Base-by-base conservation (phyloP, 2,797 vertebrate genomes). In the Mastacembelus armatus region DNA sequence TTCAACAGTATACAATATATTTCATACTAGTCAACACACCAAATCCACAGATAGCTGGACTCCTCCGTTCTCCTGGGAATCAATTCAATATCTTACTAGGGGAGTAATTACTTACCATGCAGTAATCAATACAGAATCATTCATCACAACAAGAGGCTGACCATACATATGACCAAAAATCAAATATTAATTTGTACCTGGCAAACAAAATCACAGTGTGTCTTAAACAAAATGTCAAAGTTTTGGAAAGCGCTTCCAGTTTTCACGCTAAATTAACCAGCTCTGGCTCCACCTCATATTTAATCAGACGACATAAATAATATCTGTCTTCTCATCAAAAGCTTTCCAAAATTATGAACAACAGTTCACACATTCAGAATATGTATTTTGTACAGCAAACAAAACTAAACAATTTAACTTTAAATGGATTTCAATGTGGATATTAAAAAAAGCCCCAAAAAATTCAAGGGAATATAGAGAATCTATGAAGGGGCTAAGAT, bases 61-160 rank as follows among this genome's bases (percentile, higher is more conserved):
- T 66, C 16, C 24, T 19, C 14, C 24, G 4, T 39, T 39, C 27
- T 47, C 30, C 30, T 4, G 29, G 45, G 64, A 76, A 77, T 77
- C 43, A 51, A 40, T 66, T 52, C 12, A 81, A 33, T 66, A 79
- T 32, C 76, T 80, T 76, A 77, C 48, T 45, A 48, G 16, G 42
- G 27, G 36, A 76, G 66, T 16, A 2, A 32, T 74, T 9, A 2
- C 38, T 68, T 44, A 70, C 52, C 22, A 18, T 22, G 19, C 27
- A 11, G 19, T 15, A 45, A 64, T 78, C 44, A 58, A 69, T 62
- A 68, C n/a, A 62, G 27, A 26, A 40, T 43, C 4, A 57, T 66
- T 52, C 11, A 71, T 71, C 39, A 43, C 43, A 42, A 26, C 24
- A 29, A 30, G 43, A 54, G 40, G 18, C 43, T 60, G 49, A 51